Percentiles rank a stretch among this genome's conserved stretches.
phyloP scores from a whole-genome alignment of 1,140 invertebrate genomes.

The Diabrotica virgifera region DNA sequence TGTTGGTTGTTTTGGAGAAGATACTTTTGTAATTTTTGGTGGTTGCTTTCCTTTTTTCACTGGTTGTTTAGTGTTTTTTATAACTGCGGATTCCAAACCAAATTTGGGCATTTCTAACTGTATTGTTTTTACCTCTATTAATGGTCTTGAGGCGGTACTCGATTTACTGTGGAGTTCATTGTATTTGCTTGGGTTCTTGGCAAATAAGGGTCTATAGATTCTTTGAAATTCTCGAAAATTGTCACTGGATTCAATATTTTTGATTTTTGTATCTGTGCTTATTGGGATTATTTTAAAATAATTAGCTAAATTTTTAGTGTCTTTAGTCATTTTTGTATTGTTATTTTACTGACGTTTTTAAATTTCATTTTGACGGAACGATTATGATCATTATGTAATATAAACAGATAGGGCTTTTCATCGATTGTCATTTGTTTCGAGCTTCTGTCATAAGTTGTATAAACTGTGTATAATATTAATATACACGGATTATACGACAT shows the following conservation, averaged over 20 bases:
- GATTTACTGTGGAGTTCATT: not conserved
- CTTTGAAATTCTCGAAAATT: constrained; percentile 16
- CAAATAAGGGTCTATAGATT: constrained; percentile 6
- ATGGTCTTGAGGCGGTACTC: not conserved
- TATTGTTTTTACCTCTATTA: constrained; percentile 12
- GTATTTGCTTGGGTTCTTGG: not conserved
- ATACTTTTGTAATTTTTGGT: not conserved
- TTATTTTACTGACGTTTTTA: not conserved
- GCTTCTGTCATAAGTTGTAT: too few relatives aligned
- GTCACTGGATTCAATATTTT: not conserved
- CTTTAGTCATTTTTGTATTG: constrained; percentile 4
- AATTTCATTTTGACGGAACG: not conserved
- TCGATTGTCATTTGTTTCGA: too few relatives aligned
- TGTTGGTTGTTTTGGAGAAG: not conserved
- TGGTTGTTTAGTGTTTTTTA: constrained; percentile 1
- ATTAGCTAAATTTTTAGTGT: not conserved
- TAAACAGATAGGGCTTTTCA: too few relatives aligned
- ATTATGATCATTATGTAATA: too few relatives aligned
- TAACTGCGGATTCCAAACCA: constrained; percentile 10
- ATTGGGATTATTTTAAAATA: constrained; percentile 8
- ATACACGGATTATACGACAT: too few relatives aligned
- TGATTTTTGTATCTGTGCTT: not conserved
- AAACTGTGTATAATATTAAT: too few relatives aligned
- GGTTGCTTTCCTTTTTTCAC: not conserved
- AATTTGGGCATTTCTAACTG: constrained; percentile 9